Conservation (phyloP, 64 coral and sea anemone genomes). For the Stylophora pistillata region DNA sequence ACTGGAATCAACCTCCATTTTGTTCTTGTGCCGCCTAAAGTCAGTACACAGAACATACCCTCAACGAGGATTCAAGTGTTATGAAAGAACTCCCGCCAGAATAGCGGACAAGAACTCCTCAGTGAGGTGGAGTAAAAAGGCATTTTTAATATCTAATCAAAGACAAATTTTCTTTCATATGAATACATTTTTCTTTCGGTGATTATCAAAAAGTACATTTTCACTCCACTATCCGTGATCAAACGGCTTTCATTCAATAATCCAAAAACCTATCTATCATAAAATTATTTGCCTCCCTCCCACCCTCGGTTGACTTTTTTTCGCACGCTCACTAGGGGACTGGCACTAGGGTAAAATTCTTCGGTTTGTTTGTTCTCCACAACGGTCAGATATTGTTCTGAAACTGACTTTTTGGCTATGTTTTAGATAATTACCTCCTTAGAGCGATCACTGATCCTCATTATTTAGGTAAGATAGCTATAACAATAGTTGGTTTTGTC, state of each 20-base stretch:
- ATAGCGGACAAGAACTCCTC: neutral
- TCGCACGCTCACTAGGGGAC: neutral
- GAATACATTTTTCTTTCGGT: no score
- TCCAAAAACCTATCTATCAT: neutral
- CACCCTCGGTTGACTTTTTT: neutral
- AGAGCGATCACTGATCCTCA: neutral
- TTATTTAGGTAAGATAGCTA: conserved; percentile 13
- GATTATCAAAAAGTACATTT: neutral
- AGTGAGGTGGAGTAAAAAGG: neutral
- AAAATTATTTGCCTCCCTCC: neutral
- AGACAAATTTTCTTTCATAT: no score
- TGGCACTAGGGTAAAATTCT: conserved; percentile 27
- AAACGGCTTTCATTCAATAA: neutral
- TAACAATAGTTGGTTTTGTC: neutral
- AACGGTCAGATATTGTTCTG: neutral
- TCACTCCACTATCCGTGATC: neutral
- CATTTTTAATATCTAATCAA: neutral
- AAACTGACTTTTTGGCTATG: neutral
- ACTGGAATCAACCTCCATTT: neutral
- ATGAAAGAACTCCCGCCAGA: conserved; percentile 8
- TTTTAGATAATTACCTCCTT: neutral
- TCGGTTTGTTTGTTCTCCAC: neutral
- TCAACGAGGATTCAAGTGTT: no score
- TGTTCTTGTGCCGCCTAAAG: neutral
- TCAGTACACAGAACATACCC: no score